These are phyloP conservation scores for Ictidomys tridecemlineatus DNA, from an alignment of 2,113 vertebrate genomes.

Conservation along the genomic window DNA sequence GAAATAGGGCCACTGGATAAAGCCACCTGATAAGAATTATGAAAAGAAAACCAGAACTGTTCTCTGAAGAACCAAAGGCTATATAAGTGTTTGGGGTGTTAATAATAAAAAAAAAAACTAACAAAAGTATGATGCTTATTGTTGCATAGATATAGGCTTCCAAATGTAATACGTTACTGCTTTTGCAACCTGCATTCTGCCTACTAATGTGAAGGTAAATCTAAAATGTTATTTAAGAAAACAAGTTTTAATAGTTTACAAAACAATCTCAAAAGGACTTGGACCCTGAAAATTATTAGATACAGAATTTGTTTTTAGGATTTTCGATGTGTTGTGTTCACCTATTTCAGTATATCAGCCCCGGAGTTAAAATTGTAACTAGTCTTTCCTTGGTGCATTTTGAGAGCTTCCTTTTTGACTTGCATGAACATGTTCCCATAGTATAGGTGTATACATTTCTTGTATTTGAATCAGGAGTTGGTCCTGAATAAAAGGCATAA, in stretches of 20 bases:
- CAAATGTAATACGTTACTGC: conserved; percentile 36
- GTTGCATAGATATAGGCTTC: conserved; percentile 28
- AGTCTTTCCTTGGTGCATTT: conserved; percentile 50
- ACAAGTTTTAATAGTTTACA: background rate
- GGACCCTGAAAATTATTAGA: conserved; percentile 31
- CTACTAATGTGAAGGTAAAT: conserved; percentile 40
- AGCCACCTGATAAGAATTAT: conserved; percentile 9
- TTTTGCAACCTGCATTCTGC: conserved; percentile 62
- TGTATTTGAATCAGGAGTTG: conserved; percentile 45
- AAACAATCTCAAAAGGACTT: conserved; percentile 25
- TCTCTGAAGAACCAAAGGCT: conserved; percentile 34
- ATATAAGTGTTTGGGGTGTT: background rate
- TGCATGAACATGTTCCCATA: conserved; percentile 10
- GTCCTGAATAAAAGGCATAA: conserved; percentile 58
- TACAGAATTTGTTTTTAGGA: conserved; percentile 9
- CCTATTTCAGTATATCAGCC: conserved; percentile 6
- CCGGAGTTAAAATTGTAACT: conserved; percentile 15
- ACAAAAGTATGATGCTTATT: conserved; percentile 40
- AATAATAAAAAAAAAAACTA: conserved; percentile 72
- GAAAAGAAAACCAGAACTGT: conserved; percentile 6
- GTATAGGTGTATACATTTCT: background rate
- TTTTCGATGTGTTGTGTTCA: conserved; percentile 39
- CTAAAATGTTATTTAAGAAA: conserved; percentile 53
- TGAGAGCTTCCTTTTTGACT: conserved; percentile 38
- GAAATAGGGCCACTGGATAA: conserved; percentile 2